phyloP scores from a whole-genome alignment of 1,140 invertebrate genomes.

The Hestina assimilis region DNA sequence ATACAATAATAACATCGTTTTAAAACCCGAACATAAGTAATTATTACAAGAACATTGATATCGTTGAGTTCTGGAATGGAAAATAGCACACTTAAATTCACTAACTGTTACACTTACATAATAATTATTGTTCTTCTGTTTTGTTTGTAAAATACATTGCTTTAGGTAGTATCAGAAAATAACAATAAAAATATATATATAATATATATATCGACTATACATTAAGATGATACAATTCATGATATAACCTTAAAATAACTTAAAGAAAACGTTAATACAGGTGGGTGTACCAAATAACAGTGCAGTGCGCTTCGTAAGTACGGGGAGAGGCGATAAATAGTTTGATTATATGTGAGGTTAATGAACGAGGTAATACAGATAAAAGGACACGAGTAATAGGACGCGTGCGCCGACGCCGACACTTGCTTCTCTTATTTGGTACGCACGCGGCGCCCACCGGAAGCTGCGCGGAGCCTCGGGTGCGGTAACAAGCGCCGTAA shows the following conservation, averaged over 20 bases:
- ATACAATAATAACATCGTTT: slow-evolving; percentile 77
- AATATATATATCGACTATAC: slow-evolving; percentile 67
- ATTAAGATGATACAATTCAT: slow-evolving; percentile 68
- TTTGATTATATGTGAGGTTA: slow-evolving; percentile 66
- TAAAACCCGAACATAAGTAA: slow-evolving; percentile 77
- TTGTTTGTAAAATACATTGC: slow-evolving; percentile 78
- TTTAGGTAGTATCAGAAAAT: slow-evolving; percentile 76
- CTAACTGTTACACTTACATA: slow-evolving; percentile 78
- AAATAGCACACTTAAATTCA: slow-evolving; percentile 78
- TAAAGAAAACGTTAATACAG: slow-evolving; percentile 59
- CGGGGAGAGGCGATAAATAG: slow-evolving; percentile 60
- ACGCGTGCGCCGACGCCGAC: slow-evolving; percentile 26
- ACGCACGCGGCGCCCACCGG: slow-evolving; percentile 38
- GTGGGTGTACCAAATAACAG: slow-evolving; percentile 75
- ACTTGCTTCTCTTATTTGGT: slow-evolving; percentile 71
- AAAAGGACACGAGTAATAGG: slow-evolving; percentile 41
- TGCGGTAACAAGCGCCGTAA: slow-evolving; percentile 26
- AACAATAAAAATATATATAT: slow-evolving; percentile 71
- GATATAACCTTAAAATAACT: slow-evolving; percentile 68
- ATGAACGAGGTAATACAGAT: slow-evolving; percentile 68
- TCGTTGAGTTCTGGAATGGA: slow-evolving; percentile 78
- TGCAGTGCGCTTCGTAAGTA: slow-evolving; percentile 72
- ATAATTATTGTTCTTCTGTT: slow-evolving; percentile 78
- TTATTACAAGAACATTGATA: slow-evolving; percentile 77
- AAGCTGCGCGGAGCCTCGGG: slow-evolving; percentile 3